A percentile compares a stretch with the other conserved stretches of the same genome.
Conservation (phyloP, 2,797 vertebrate genomes). For the Chaunax sp. region DNA sequence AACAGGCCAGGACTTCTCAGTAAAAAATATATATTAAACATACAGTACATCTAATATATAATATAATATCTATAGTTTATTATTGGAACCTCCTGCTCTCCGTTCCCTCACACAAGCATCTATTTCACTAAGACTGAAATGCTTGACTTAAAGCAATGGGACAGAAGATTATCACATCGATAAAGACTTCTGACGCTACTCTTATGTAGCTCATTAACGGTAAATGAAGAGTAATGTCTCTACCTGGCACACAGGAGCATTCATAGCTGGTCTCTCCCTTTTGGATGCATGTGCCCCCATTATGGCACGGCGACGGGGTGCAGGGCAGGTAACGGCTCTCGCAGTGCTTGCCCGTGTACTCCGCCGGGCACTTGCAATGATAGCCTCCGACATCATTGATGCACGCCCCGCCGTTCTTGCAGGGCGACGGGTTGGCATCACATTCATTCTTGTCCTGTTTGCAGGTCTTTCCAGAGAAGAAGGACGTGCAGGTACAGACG, state of each 20-base stretch:
- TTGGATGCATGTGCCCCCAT: slow-evolving; percentile 90
- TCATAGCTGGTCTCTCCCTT: slow-evolving; percentile 90
- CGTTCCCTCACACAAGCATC: too few relatives aligned
- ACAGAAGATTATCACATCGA: not conserved
- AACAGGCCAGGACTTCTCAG: too few relatives aligned
- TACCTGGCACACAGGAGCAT: slow-evolving; percentile 94
- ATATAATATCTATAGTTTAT: too few relatives aligned
- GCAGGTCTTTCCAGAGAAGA: slow-evolving; percentile 92
- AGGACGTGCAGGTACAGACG: slow-evolving; percentile 86
- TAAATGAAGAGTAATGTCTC: not conserved
- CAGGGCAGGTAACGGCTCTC: slow-evolving; percentile 94
- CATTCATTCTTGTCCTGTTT: slow-evolving; percentile 93
- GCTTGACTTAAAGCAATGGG: too few relatives aligned
- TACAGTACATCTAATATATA: too few relatives aligned
- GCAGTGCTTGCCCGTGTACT: slow-evolving; percentile 89
- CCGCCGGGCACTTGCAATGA: slow-evolving; percentile 86
- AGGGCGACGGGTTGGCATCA: slow-evolving; percentile 76
- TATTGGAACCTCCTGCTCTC: too few relatives aligned
- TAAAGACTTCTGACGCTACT: too few relatives aligned
- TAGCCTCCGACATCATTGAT: slow-evolving; percentile 90
- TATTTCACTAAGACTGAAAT: too few relatives aligned
- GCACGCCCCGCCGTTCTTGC: slow-evolving; percentile 88
- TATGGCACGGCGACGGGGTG: slow-evolving; percentile 88
- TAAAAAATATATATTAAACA: too few relatives aligned
- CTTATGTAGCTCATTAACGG: too few relatives aligned